Percentiles rank a stretch among this genome's conserved stretches.
Conservation (phyloP, 1,140 invertebrate species). For the Episyrphus balteatus region DNA sequence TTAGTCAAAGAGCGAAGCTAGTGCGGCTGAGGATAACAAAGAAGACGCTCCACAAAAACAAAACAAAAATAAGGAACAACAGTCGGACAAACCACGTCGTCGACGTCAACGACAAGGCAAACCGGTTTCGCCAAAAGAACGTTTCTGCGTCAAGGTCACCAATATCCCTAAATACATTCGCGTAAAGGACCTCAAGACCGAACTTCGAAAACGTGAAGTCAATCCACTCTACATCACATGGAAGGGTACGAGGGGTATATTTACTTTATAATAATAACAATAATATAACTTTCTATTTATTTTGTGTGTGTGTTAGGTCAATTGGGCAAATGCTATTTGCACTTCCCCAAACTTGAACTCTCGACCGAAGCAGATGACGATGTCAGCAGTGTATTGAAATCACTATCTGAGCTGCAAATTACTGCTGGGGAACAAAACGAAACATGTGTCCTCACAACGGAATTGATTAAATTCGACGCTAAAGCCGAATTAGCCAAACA, state of each 20-base stretch:
- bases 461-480: conserved; percentile 24
- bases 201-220: conserved; percentile 44
- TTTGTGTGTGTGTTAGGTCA: conserved; percentile 28
- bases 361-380: conserved; percentile 35
- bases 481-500: conserved; percentile 10
- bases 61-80: conserved; percentile 19
- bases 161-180: conserved; percentile 46
- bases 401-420: conserved; percentile 40
- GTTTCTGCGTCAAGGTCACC: conserved; percentile 46
- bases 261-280: not conserved
- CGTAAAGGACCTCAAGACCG: conserved; percentile 49
- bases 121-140: conserved; percentile 11
- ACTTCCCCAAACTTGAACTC: conserved; percentile 44
- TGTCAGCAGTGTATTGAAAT: conserved; percentile 44
- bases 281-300: not conserved
- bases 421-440: conserved; percentile 27
- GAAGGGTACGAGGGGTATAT: conserved; percentile 26
- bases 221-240: conserved; percentile 50
- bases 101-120: conserved; percentile 20
- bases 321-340: conserved; percentile 47
- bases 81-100: conserved; percentile 13
- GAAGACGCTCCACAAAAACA: conserved; percentile 17
- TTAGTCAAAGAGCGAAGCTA: conserved; percentile 35
- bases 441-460: conserved; percentile 27
- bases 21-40: conserved; percentile 28